Evolutionary conservation across 2,797 vertebrate genomes (phyloP).

Genomic region (Distichodus sexfasciatus): DNA sequence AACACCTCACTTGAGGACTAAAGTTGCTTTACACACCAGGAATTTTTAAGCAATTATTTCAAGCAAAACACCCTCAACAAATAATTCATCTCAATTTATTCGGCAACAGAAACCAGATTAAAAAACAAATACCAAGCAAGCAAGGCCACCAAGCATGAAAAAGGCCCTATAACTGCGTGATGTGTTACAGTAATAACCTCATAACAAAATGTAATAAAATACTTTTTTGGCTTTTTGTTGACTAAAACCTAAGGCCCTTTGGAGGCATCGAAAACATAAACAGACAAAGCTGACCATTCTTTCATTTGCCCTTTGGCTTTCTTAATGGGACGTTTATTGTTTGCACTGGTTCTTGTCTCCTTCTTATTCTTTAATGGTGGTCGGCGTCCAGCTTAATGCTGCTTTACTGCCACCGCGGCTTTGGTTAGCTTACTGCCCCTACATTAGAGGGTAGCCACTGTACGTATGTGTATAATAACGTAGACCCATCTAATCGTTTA

Average conservation of each 20-base stretch:
- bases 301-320: neutral
- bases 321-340: neutral
- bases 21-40: slow-evolving; percentile 13
- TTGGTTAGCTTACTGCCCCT: no score
- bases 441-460: no score
- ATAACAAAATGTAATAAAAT: neutral
- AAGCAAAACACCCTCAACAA: neutral
- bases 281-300: neutral
- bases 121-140: neutral
- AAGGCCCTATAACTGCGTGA: neutral
- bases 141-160: neutral
- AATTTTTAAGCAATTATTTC: neutral
- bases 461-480: no score
- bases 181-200: neutral
- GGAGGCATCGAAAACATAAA: neutral
- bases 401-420: no score
- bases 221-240: no score
- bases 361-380: no score
- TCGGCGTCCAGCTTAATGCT: no score
- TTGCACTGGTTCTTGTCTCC: no score
- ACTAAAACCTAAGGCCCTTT: neutral
- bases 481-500: no score
- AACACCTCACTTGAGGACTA: slow-evolving; percentile 5
- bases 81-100: slow-evolving; percentile 21
- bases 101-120: slow-evolving; percentile 20